Evolutionary conservation across 2,113 vertebrate species (phyloP), one percentile per base, ranked within the genome.

Genomic region (Haemorhous mexicanus): DNA sequence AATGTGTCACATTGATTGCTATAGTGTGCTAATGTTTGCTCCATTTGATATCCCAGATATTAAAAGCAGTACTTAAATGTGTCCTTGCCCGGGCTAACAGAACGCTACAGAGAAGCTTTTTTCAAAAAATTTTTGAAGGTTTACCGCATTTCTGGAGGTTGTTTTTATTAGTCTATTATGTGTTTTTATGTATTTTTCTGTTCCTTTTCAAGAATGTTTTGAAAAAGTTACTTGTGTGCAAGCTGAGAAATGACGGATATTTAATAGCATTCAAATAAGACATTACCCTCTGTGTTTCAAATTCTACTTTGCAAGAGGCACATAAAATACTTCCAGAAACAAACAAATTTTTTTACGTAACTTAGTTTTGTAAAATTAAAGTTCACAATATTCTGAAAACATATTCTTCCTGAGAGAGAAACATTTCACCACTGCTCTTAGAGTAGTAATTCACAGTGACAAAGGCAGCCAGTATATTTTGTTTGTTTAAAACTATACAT

Each of bases 391-490:
- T 59, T 94, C 79, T 78, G 90, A 88, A 96, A 93, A 95, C 83
- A 85, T 87, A 87, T 59, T 92, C 59, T 86, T 96, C 95, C 92
- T 96, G 94, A 95, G 95, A 93, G 58, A 94, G 79, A 94, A 96
- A 93, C 82, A 95, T 96, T 97, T 86, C 63, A 94, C 87, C 64
- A 81, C 90, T 94, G 90, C 75, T 91, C 47, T 93, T 95, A 88
- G 82, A 91, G 68, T 91, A 88, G 82, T 80, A 95, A 96, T 93
- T 96, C 94, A 95, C 90, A 96, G 92, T 95, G 93, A 94, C 67
- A 95, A 95, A 96, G 76, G 68, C 87, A 95, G 91, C 43, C 78
- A 90, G 81, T 90, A 88, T 95, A 93, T 90, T 96, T 90, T 86
- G 39, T 90, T 94, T 85, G 89, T 87, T 90, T 87, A 88, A 89